Conservation (phyloP, 2,113 vertebrate species). For the Echinops telfairi region DNA sequence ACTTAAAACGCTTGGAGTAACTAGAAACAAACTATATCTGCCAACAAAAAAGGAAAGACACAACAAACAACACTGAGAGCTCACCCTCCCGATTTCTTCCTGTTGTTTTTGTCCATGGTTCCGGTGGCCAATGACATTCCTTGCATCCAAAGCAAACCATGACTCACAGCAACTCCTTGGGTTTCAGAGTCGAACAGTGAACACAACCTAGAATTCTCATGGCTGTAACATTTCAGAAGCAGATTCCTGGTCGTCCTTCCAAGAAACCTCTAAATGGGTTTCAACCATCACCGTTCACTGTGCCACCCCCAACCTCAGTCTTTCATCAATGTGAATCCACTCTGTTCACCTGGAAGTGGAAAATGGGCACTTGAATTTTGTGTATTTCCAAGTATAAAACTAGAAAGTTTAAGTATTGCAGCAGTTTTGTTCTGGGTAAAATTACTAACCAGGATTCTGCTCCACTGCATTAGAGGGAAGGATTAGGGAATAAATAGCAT, state of each 20-base stretch:
- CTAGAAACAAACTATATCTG: constrained; percentile 32
- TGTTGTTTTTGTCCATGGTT: background rate
- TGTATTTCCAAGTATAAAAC: constrained; percentile 13
- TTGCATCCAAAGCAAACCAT: background rate
- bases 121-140: background rate
- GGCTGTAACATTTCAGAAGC: background rate
- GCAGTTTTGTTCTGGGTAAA: constrained; percentile 16
- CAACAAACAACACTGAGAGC: background rate
- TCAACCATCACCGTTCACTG: background rate
- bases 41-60: background rate
- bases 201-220: background rate
- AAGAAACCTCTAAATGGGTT: background rate
- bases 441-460: background rate
- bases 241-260: background rate
- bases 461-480: background rate
- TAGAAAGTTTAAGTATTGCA: background rate
- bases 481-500: constrained; percentile 3
- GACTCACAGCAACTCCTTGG: background rate
- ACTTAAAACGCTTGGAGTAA: background rate
- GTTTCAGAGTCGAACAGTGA: background rate
- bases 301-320: background rate
- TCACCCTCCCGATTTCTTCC: background rate
- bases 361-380: background rate
- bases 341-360: background rate
- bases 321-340: background rate